phyloP scores from a whole-genome alignment of 30 jellyfish, hydroid and myxozoan genomes.

The Morbakka virulenta region DNA sequence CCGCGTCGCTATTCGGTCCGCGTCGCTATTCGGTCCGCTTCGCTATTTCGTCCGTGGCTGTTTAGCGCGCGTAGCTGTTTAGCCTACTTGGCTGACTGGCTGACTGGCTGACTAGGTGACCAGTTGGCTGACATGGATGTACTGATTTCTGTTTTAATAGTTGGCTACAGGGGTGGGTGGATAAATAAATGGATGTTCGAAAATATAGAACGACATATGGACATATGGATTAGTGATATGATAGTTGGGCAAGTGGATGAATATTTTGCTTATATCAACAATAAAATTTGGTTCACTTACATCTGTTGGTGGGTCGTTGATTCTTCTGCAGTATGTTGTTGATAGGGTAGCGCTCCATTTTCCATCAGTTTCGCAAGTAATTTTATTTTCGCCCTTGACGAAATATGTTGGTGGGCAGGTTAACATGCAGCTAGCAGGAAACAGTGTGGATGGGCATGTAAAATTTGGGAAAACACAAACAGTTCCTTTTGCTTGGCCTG shows the following conservation, averaged over 20 bases:
- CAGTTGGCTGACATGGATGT: no score
- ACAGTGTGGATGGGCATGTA: constrained; percentile 54
- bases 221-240: neutral
- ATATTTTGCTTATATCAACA: neutral
- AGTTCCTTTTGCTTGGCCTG: constrained; percentile 66
- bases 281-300: constrained; percentile 20
- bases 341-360: constrained; percentile 52
- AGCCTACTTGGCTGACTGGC: no score
- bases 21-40: no score
- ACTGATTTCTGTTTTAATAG: no score
- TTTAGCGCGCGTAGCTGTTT: no score
- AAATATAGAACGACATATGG: no score
- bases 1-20: no score
- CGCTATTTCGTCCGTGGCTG: no score
- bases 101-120: no score
- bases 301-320: constrained; percentile 79
- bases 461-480: constrained; percentile 63
- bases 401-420: constrained; percentile 65
- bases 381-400: constrained; percentile 53
- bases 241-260: no score
- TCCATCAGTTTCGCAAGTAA: constrained; percentile 79
- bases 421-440: constrained; percentile 51
- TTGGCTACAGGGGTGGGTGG: no score
- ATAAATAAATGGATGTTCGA: no score
- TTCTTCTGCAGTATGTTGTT: constrained; percentile 60